A percentile compares a stretch with the other conserved stretches of the same genome.
phyloP scores from a whole-genome alignment of 2,797 vertebrate species.

The Syndactyla subalaris region DNA sequence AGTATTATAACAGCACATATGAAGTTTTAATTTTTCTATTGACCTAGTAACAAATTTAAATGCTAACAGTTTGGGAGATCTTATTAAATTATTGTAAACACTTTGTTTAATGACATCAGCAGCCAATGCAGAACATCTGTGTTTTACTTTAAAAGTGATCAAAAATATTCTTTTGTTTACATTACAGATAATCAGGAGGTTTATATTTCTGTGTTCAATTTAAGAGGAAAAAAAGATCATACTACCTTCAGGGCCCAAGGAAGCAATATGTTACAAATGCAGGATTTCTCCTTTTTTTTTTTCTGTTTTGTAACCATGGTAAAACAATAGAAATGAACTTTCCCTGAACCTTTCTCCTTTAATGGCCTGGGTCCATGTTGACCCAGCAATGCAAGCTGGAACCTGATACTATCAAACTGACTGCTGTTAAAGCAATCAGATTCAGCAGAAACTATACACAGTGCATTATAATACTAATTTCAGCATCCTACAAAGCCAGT shows the following conservation, averaged over 20 bases:
- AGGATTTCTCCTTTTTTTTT: conserved; percentile 77
- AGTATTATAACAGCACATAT: conserved; percentile 8
- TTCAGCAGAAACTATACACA: conserved; percentile 91
- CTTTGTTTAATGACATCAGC: conserved; percentile 72
- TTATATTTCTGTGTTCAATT: conserved; percentile 88
- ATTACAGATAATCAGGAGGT: conserved; percentile 78
- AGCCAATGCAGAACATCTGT: conserved; percentile 72
- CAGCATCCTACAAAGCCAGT: conserved; percentile 87
- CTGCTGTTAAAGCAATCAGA: conserved; percentile 97
- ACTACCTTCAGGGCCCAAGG: conserved; percentile 78
- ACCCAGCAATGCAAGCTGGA: conserved; percentile 92
- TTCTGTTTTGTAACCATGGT: conserved; percentile 90
- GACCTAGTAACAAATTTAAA: conserved; percentile 69
- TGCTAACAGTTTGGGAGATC: conserved; percentile 62
- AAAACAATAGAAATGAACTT: conserved; percentile 99
- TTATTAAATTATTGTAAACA: conserved; percentile 77
- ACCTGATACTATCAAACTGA: conserved; percentile 93
- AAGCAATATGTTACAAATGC: conserved; percentile 87
- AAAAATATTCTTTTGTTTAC: conserved; percentile 77
- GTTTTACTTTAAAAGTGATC: conserved; percentile 73
- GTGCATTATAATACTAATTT: conserved; percentile 87
- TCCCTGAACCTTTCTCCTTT: conserved; percentile 98
- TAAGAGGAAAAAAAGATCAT: conserved; percentile 77
- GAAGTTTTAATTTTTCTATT: conserved; percentile 61
- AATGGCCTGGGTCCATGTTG: conserved; percentile 92